phyloP scores from a whole-genome alignment of 2,113 vertebrate genomes.

The Hippocampus barbouri region DNA sequence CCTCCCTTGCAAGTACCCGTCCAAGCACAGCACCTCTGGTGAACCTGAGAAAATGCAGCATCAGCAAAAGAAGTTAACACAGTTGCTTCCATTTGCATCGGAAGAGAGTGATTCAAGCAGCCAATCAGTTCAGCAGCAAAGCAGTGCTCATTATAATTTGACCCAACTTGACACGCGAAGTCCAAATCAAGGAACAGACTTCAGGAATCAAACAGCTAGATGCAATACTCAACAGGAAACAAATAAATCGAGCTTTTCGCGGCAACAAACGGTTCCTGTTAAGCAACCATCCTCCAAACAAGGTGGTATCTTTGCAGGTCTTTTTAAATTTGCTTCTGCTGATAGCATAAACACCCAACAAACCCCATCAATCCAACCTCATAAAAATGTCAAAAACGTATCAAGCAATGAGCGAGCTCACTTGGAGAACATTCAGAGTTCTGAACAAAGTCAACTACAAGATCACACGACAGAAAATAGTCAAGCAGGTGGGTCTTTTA shows the following conservation, averaged over 20 bases:
- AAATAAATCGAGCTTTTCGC: not conserved
- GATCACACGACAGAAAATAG: slow-evolving; percentile 35
- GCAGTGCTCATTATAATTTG: not conserved
- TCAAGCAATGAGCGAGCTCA: slow-evolving; percentile 31
- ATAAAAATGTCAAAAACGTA: slow-evolving; percentile 29
- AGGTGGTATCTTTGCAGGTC: slow-evolving; percentile 69
- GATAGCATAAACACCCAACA: slow-evolving; percentile 49
- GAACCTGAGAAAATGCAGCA: not conserved
- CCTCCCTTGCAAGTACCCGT: not conserved
- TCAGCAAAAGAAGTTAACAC: not conserved
- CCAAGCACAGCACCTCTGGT: not conserved
- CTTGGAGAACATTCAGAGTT: slow-evolving; percentile 13
- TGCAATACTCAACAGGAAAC: not conserved
- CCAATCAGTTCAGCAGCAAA: not conserved
- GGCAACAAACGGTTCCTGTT: slow-evolving; percentile 1
- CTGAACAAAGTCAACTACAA: slow-evolving; percentile 27
- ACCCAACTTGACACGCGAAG: not conserved
- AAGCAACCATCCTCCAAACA: slow-evolving; percentile 31
- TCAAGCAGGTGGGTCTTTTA: slow-evolving; percentile 45
- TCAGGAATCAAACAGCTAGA: not conserved
- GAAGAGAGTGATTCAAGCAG: not conserved
- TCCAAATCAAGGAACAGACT: not conserved
- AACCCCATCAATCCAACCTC: slow-evolving; percentile 21
- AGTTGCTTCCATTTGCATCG: not conserved
- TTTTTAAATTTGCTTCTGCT: slow-evolving; percentile 68